Conservation (phyloP, 92 coral and sea anemone genomes). For the Muricea muricata region DNA sequence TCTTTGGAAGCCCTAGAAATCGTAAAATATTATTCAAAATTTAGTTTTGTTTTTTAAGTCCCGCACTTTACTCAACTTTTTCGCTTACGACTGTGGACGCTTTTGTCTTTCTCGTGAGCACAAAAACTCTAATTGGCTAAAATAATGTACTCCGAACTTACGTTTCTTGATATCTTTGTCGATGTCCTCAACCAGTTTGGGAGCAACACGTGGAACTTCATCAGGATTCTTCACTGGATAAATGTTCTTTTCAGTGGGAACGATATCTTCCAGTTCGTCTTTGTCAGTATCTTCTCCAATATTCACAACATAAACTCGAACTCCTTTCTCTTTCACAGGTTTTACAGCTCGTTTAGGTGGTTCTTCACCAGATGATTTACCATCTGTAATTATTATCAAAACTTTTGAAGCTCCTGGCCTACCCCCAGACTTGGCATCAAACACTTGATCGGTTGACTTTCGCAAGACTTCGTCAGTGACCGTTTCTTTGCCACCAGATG, state of each 20-base stretch:
- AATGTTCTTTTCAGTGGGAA: constrained; percentile 66
- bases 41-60: no score
- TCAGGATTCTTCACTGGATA: constrained; percentile 59
- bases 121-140: no score
- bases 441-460: constrained; percentile 11
- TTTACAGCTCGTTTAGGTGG: constrained; percentile 65
- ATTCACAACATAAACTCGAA: constrained; percentile 81
- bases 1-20: constrained; percentile 26
- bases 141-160: no score
- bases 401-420: constrained; percentile 64
- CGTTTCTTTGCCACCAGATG: constrained; percentile 66
- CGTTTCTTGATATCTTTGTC: constrained; percentile 70
- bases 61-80: no score
- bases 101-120: no score
- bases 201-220: constrained; percentile 31
- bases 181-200: constrained; percentile 59
- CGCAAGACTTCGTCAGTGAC: constrained; percentile 52
- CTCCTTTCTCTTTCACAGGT: constrained; percentile 71
- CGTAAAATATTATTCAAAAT: no score
- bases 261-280: constrained; percentile 69
- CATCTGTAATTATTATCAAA: constrained; percentile 82
- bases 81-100: no score
- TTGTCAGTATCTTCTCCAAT: constrained; percentile 78
- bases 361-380: constrained; percentile 62
- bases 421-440: constrained; percentile 38